phyloP scores from a whole-genome alignment of 2,113 vertebrate species.

The Otolemur garnettii region DNA sequence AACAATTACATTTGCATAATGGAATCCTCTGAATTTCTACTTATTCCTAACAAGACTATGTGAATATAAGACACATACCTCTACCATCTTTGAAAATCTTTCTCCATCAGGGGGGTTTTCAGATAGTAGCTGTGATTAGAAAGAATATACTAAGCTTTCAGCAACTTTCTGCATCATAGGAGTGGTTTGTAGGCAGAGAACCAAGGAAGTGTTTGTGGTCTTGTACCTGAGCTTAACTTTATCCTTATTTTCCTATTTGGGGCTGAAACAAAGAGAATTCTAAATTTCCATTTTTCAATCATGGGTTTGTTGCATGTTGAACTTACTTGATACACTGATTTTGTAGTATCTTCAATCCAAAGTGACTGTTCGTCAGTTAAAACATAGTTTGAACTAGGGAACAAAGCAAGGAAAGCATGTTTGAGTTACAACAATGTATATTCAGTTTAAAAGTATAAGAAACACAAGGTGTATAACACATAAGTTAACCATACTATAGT shows the following conservation, averaged over 20 bases:
- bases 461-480: not conserved
- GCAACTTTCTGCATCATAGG: slow-evolving; percentile 84
- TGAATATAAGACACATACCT: slow-evolving; percentile 89
- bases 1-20: slow-evolving; percentile 22
- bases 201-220: slow-evolving; percentile 82
- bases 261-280: slow-evolving; percentile 86
- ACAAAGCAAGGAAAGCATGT: slow-evolving; percentile 54
- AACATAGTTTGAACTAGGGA: slow-evolving; percentile 94
- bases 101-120: slow-evolving; percentile 98
- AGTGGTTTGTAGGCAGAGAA: slow-evolving; percentile 84
- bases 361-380: slow-evolving; percentile 96
- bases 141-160: slow-evolving; percentile 85
- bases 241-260: slow-evolving; percentile 86
- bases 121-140: slow-evolving; percentile 92
- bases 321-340: slow-evolving; percentile 97
- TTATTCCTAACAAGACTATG: slow-evolving; percentile 31
- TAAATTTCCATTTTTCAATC: slow-evolving; percentile 85
- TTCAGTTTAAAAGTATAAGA: slow-evolving; percentile 27
- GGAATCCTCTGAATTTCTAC: slow-evolving; percentile 51
- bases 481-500: not conserved
- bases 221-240: slow-evolving; percentile 86
- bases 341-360: slow-evolving; percentile 99
- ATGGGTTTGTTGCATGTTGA: slow-evolving; percentile 69
- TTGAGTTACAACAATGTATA: not conserved
- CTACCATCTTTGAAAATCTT: slow-evolving; percentile 96